Percentiles rank a stretch among this genome's conserved stretches.
Evolutionary conservation across 1,140 invertebrate genomes (phyloP).

Genomic region (Cryptotermes secundus): DNA sequence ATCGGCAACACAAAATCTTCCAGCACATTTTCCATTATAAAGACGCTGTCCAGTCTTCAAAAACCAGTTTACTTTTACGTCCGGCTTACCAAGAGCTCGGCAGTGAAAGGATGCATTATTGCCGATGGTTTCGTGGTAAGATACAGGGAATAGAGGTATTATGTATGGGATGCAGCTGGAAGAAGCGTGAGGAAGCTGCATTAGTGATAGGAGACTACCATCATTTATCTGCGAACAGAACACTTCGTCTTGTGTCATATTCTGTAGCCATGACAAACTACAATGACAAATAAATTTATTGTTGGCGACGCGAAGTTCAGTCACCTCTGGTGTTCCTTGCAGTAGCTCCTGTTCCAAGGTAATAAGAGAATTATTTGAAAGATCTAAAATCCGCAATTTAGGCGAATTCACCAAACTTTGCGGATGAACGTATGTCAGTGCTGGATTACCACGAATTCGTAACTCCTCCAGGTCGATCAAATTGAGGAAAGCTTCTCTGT

Average conservation of each 20-base stretch:
- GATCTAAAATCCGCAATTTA: conserved; percentile 29
- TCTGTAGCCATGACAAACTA: conserved; percentile 35
- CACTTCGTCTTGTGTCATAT: conserved; percentile 16
- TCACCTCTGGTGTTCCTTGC: not conserved
- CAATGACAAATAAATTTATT: conserved; percentile 36
- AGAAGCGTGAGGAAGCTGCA: conserved; percentile 22
- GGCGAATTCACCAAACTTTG: conserved; percentile 33
- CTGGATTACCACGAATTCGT: conserved; percentile 31
- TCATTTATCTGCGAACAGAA: conserved; percentile 32
- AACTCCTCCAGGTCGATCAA: conserved; percentile 32
- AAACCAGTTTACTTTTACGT: conserved; percentile 32
- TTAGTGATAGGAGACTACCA: conserved; percentile 7
- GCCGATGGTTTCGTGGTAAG: conserved; percentile 31
- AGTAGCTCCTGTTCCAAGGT: conserved; percentile 34
- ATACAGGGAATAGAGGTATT: conserved; percentile 32
- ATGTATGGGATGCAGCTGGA: conserved; percentile 33
- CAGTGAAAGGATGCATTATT: conserved; percentile 36
- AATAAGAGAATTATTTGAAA: conserved; percentile 32
- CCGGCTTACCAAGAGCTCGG: conserved; percentile 34
- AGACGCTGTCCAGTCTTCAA: conserved; percentile 25
- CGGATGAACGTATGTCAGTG: conserved; percentile 34
- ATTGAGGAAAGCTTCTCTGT: conserved; percentile 33
- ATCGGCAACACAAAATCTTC: conserved; percentile 29
- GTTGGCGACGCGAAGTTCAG: conserved; percentile 29
- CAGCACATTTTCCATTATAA: conserved; percentile 30